These are phyloP conservation scores for Dromius quadrimaculatus DNA, from an alignment of 2,888 invertebrate species.

Conservation along the genomic window DNA sequence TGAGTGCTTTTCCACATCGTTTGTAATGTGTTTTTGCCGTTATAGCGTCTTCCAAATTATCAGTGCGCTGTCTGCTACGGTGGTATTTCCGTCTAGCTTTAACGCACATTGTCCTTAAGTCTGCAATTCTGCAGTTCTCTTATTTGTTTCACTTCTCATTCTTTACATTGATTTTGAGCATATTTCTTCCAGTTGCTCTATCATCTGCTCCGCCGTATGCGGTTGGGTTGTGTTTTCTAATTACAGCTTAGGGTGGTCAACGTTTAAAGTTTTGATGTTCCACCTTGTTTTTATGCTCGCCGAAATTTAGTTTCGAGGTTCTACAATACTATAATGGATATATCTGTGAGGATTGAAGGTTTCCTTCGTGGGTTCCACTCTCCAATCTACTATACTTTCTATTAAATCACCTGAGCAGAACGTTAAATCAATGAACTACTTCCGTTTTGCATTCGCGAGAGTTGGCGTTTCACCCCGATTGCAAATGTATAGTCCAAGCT, in stretches of 20 bases:
- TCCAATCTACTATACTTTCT: not conserved
- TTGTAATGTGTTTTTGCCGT: not conserved
- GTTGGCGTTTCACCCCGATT: not conserved
- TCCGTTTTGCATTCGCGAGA: not conserved
- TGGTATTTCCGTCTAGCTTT: not conserved
- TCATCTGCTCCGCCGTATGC: no score
- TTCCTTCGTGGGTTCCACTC: not conserved
- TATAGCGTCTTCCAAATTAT: not conserved
- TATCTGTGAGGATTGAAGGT: not conserved
- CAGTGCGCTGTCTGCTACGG: not conserved
- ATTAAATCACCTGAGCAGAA: not conserved
- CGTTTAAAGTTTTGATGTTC: no score
- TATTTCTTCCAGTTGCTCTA: no score
- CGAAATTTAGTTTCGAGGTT: no score
- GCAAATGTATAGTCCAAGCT: not conserved
- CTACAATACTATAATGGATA: not conserved
- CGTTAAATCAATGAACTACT: not conserved
- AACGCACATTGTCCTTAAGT: not conserved
- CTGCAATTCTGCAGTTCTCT: no score
- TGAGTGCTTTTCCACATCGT: not conserved
- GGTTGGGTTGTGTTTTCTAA: no score
- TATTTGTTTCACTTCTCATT: no score
- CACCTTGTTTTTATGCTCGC: no score
- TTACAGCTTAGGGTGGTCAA: no score
- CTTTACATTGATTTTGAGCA: no score